Evolutionary conservation across 2,888 invertebrate species (phyloP).

Genomic region (Leucoma salicis): DNA sequence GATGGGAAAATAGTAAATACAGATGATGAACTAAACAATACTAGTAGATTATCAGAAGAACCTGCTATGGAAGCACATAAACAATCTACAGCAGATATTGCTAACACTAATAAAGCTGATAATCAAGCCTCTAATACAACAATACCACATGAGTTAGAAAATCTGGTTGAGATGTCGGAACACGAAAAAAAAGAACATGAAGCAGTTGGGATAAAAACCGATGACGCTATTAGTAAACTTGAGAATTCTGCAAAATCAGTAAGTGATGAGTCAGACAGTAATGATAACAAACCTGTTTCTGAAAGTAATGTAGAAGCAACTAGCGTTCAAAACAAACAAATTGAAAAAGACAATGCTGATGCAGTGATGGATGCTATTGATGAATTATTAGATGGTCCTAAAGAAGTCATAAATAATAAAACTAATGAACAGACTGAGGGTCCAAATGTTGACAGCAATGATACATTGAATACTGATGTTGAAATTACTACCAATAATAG

Average conservation of each 20-base stretch:
- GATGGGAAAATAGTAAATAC: neutral
- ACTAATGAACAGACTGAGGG: slow-evolving; percentile 1
- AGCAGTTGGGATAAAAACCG: neutral
- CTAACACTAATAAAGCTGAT: neutral
- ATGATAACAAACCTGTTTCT: neutral
- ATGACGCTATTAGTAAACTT: neutral
- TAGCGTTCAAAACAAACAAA: slow-evolving; percentile 15
- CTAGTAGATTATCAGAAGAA: neutral
- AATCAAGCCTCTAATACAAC: no score
- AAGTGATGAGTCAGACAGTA: neutral
- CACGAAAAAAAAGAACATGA: no score
- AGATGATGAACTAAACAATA: neutral
- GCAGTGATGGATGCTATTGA: slow-evolving; percentile 25
- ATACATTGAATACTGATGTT: slow-evolving; percentile 11
- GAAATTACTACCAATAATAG: slow-evolving; percentile 2
- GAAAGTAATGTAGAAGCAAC: slow-evolving; percentile 9
- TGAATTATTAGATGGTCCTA: slow-evolving; percentile 18
- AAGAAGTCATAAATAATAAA: slow-evolving; percentile 8
- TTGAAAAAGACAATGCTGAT: slow-evolving; percentile 8
- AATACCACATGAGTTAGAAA: no score
- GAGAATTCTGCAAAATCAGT: neutral
- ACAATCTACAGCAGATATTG: neutral
- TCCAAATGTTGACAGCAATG: neutral
- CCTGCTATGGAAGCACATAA: neutral
- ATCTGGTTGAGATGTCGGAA: no score